phyloP scores from a whole-genome alignment of 1,140 invertebrate genomes.

The Aphidius gifuensis region DNA sequence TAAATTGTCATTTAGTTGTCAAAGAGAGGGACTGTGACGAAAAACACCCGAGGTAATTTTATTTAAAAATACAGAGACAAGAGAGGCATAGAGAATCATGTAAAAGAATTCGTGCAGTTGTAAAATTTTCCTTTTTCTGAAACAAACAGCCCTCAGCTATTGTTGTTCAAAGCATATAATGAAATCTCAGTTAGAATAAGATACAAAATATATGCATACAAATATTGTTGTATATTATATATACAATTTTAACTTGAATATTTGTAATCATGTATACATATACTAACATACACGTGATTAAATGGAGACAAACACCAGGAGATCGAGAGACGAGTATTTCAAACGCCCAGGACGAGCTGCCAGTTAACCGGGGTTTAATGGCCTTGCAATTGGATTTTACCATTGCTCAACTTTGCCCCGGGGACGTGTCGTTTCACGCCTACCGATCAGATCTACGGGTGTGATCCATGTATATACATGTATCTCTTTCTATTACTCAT shows the following conservation, averaged over 20 bases:
- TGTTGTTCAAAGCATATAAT: constrained; percentile 55
- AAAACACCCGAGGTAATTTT: constrained; percentile 16
- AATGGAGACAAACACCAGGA: constrained; percentile 6
- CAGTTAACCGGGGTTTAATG: constrained; percentile 49
- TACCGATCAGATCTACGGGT: constrained; percentile 37
- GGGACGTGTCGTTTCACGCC: constrained; percentile 45
- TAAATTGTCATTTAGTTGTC: constrained; percentile 36
- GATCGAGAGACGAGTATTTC: not conserved
- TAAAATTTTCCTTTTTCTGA: not conserved
- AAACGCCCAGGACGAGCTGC: constrained; percentile 21
- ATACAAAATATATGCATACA: constrained; percentile 14
- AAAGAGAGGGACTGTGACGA: constrained; percentile 23
- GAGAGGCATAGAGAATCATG: constrained; percentile 27
- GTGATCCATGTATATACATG: not conserved
- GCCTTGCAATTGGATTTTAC: constrained; percentile 55
- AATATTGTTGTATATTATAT: too few relatives aligned
- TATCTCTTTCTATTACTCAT: not conserved
- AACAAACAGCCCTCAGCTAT: constrained; percentile 51
- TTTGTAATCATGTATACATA: not conserved
- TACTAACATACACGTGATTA: constrained; percentile 7
- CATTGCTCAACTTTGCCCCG: constrained; percentile 39
- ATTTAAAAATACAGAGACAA: constrained; percentile 18
- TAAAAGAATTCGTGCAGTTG: constrained; percentile 10
- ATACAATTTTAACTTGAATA: too few relatives aligned
- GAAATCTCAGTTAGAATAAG: constrained; percentile 47